These are phyloP conservation scores for Periophthalmus magnuspinnatus DNA, from an alignment of 2,797 vertebrate genomes.

Conservation along the genomic window DNA sequence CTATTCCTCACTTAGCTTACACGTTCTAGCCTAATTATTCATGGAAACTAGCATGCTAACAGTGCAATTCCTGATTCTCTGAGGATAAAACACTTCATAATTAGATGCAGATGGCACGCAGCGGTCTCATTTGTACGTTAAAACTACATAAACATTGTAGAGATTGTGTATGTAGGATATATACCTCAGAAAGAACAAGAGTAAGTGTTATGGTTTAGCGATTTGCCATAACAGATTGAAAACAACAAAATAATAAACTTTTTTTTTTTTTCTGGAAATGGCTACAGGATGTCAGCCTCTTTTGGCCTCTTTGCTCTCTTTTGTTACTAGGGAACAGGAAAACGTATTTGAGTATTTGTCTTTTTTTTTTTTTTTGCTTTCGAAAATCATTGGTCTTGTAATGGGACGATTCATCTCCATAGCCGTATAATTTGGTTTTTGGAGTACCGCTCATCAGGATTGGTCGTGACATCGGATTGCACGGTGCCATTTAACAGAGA, in stretches of 20 bases:
- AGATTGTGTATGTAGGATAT: too few relatives aligned
- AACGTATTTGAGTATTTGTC: constrained; percentile 16
- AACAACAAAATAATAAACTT: neutral
- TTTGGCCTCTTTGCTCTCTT: neutral
- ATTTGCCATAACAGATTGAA: neutral
- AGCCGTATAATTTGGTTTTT: constrained; percentile 30
- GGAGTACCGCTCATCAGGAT: constrained; percentile 25
- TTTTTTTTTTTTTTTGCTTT: constrained; percentile 25
- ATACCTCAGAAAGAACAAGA: too few relatives aligned
- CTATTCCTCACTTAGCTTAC: too few relatives aligned
- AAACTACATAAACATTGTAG: too few relatives aligned
- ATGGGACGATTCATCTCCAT: constrained; percentile 46
- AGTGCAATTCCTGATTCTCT: too few relatives aligned
- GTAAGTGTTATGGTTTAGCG: neutral
- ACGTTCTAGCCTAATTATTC: too few relatives aligned
- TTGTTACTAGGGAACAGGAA: constrained; percentile 24
- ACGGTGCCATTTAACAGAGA: constrained; percentile 29
- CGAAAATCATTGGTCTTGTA: constrained; percentile 24
- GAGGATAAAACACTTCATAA: too few relatives aligned
- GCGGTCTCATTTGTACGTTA: too few relatives aligned
- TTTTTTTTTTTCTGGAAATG: neutral
- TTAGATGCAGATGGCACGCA: too few relatives aligned
- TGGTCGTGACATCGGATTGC: constrained; percentile 14
- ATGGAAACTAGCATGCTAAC: too few relatives aligned
- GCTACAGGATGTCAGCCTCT: neutral